These are phyloP conservation scores for Hypanus sabinus DNA, from an alignment of 2,113 vertebrate genomes.

Conservation along the genomic window DNA sequence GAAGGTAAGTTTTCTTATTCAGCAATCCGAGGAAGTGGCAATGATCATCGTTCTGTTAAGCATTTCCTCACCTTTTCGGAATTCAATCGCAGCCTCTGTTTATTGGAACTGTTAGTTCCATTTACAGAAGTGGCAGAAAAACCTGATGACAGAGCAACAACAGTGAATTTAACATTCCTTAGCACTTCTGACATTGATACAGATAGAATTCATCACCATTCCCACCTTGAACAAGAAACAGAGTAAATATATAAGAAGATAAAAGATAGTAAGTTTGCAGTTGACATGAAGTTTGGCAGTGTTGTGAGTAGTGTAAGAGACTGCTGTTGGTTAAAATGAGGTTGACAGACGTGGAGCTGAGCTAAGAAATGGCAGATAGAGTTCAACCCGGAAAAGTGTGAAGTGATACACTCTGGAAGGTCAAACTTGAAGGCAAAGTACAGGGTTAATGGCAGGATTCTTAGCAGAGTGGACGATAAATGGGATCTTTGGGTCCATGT, in stretches of 20 bases:
- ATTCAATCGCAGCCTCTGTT: conserved; percentile 14
- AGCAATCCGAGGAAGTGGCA: conserved; percentile 16
- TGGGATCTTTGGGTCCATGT: too few relatives aligned
- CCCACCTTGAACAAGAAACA: neutral
- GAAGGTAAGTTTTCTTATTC: conserved; percentile 14
- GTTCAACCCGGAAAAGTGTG: too few relatives aligned
- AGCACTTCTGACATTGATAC: neutral
- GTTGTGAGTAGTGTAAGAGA: too few relatives aligned
- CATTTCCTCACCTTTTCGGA: neutral
- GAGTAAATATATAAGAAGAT: neutral
- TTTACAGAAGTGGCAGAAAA: conserved; percentile 7
- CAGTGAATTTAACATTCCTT: neutral
- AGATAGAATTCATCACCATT: neutral
- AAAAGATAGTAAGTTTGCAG: too few relatives aligned
- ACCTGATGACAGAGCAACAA: conserved; percentile 28
- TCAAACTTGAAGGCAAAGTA: too few relatives aligned
- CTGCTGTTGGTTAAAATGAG: too few relatives aligned
- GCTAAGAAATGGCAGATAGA: too few relatives aligned
- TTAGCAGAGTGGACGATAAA: too few relatives aligned
- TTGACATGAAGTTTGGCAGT: too few relatives aligned
- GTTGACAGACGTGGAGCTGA: too few relatives aligned
- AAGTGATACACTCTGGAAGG: too few relatives aligned
- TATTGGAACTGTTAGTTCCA: neutral
- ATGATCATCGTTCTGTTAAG: neutral
- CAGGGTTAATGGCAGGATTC: too few relatives aligned